Conservation (phyloP, 2,797 vertebrate species). For the Pangasius djambal region DNA sequence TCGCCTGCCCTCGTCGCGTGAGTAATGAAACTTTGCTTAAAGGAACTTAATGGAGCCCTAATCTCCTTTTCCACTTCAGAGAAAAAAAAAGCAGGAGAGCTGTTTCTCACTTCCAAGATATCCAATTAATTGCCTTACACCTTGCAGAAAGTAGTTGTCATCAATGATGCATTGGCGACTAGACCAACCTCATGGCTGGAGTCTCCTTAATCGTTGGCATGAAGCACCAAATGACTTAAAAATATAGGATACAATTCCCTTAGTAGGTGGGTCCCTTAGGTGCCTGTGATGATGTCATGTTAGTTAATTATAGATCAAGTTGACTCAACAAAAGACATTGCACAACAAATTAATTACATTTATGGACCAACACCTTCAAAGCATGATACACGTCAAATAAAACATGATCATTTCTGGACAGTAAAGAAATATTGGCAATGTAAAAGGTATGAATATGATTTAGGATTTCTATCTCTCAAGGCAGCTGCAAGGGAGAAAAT, state of each 20-base stretch:
- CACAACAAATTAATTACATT: background rate
- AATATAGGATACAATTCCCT: background rate
- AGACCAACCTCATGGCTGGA: constrained; percentile 15
- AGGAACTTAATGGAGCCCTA: constrained; percentile 58
- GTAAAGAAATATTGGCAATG: background rate
- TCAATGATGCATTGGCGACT: constrained; percentile 51
- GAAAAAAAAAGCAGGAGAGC: constrained; percentile 24
- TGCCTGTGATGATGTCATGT: background rate
- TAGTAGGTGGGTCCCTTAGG: background rate
- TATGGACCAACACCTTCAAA: background rate
- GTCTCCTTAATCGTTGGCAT: background rate
- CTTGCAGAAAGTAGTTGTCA: constrained; percentile 53
- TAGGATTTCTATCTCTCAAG: background rate
- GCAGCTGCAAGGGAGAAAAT: background rate
- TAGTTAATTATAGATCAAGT: too few relatives aligned
- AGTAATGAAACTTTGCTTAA: constrained; percentile 61
- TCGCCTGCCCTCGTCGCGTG: constrained; percentile 52
- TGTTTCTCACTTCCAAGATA: constrained; percentile 53
- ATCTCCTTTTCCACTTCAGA: constrained; percentile 51
- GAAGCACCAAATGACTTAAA: background rate
- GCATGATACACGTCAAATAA: background rate
- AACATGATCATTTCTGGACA: background rate
- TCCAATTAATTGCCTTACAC: constrained; percentile 52
- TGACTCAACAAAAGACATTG: background rate
- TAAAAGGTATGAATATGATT: background rate